phyloP scores from a whole-genome alignment of 2,113 vertebrate genomes.

The Neolamprologus ventralis region DNA sequence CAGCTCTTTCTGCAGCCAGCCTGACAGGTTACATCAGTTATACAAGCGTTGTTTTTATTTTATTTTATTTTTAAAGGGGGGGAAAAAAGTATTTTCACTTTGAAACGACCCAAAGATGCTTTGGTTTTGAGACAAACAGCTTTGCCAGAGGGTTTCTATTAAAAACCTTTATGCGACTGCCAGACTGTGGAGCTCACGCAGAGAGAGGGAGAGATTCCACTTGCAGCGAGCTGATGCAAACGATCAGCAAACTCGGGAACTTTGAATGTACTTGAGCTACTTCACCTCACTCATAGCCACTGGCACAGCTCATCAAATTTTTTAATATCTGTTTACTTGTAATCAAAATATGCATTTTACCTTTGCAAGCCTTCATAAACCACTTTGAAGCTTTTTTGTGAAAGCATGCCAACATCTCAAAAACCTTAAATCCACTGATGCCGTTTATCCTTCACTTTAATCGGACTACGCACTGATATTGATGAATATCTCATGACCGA shows the following conservation, averaged over 20 bases:
- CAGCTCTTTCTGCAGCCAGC: slow-evolving; percentile 29
- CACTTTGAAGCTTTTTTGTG: neutral
- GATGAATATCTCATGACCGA: neutral
- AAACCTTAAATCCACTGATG: neutral
- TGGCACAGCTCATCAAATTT: neutral
- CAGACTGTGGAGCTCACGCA: slow-evolving; percentile 1
- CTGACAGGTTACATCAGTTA: slow-evolving; percentile 46
- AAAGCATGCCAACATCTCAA: neutral
- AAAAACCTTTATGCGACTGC: neutral
- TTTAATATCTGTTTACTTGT: neutral
- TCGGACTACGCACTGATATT: neutral
- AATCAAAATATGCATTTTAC: neutral
- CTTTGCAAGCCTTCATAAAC: neutral
- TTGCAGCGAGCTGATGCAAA: neutral
- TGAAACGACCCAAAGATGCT: slow-evolving; percentile 50
- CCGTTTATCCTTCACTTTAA: slow-evolving; percentile 8
- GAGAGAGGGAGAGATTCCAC: neutral
- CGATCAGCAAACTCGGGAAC: neutral
- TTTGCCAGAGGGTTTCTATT: slow-evolving; percentile 15
- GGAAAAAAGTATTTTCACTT: neutral
- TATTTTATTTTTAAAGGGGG: rapidly evolving
- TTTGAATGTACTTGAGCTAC: neutral
- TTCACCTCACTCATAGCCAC: neutral
- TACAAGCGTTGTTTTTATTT: neutral
- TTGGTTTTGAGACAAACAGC: neutral